Conservation (phyloP, 2,888 invertebrate species). For the Drosophila eohydei region DNA sequence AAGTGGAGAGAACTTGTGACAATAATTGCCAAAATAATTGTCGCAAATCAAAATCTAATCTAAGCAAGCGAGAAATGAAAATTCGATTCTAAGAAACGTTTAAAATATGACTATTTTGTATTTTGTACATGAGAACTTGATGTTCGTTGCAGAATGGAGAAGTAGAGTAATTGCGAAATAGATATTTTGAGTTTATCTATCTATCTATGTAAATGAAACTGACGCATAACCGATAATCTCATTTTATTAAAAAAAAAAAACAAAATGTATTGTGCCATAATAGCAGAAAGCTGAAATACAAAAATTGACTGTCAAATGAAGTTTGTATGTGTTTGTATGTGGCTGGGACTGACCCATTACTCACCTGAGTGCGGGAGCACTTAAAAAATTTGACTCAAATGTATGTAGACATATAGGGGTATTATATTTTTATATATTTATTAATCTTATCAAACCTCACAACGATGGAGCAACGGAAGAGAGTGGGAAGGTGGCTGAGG, state of each 20-base stretch:
- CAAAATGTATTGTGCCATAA: constrained; percentile 78
- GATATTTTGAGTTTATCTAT: constrained; percentile 20
- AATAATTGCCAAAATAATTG: constrained; percentile 41
- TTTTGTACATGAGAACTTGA: not conserved
- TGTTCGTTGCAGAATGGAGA: not conserved
- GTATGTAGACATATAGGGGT: constrained; percentile 40
- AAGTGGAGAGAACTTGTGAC: constrained; percentile 32
- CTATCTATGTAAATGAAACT: constrained; percentile 13
- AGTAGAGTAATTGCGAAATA: constrained; percentile 9
- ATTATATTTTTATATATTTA: constrained; percentile 59
- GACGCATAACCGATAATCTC: constrained; percentile 70
- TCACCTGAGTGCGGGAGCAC: constrained; percentile 54
- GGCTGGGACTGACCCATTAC: constrained; percentile 43
- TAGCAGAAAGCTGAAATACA: constrained; percentile 58
- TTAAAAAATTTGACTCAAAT: constrained; percentile 21
- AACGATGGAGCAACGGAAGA: constrained; percentile 44
- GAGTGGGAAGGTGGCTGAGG: not conserved
- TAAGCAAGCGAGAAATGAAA: constrained; percentile 6
- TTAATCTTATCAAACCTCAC: constrained; percentile 67
- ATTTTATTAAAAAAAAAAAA: constrained; percentile 49
- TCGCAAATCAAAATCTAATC: constrained; percentile 4
- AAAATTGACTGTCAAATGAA: constrained; percentile 44
- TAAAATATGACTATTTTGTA: not conserved
- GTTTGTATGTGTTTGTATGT: constrained; percentile 30
- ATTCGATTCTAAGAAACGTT: not conserved